phyloP scores from a whole-genome alignment of 2,888 invertebrate species.

The Didymodactylos carnosus region DNA sequence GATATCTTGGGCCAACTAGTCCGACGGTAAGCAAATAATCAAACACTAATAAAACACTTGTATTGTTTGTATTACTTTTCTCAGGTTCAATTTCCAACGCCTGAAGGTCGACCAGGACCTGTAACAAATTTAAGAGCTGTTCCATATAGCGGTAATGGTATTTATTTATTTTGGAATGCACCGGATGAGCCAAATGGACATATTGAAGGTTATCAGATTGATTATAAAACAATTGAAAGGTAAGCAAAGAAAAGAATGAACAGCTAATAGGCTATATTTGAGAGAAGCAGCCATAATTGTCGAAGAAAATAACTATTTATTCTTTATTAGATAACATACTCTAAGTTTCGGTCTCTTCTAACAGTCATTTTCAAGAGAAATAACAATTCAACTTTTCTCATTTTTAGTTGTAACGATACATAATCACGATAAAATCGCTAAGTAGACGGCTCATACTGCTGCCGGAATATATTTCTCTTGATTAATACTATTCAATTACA shows the following conservation, averaged over 20 bases:
- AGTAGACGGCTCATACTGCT: too few species aligned
- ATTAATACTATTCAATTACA: too few species aligned
- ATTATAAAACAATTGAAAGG: conserved; percentile 11
- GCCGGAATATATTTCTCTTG: too few species aligned
- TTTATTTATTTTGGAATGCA: conserved; percentile 8
- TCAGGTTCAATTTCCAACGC: conserved; percentile 6
- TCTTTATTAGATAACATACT: too few species aligned
- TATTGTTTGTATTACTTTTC: not conserved
- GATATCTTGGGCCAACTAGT: not conserved
- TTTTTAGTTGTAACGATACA: not conserved
- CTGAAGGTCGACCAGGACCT: conserved; percentile 10
- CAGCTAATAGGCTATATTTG: too few species aligned
- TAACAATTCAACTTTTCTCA: not conserved
- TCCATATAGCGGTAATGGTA: conserved; percentile 8
- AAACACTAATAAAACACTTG: not conserved
- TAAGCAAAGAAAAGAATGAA: not conserved
- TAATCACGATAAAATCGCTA: too few species aligned
- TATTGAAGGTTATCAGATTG: conserved; percentile 10
- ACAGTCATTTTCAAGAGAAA: not conserved
- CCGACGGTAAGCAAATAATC: not conserved
- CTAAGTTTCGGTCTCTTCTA: not conserved
- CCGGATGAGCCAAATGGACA: conserved; percentile 14
- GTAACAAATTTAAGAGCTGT: conserved; percentile 5
- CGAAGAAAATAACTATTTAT: too few species aligned
- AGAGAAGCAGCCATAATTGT: too few species aligned